Conservation (phyloP, 2,113 vertebrate genomes). For the Panurus biarmicus region DNA sequence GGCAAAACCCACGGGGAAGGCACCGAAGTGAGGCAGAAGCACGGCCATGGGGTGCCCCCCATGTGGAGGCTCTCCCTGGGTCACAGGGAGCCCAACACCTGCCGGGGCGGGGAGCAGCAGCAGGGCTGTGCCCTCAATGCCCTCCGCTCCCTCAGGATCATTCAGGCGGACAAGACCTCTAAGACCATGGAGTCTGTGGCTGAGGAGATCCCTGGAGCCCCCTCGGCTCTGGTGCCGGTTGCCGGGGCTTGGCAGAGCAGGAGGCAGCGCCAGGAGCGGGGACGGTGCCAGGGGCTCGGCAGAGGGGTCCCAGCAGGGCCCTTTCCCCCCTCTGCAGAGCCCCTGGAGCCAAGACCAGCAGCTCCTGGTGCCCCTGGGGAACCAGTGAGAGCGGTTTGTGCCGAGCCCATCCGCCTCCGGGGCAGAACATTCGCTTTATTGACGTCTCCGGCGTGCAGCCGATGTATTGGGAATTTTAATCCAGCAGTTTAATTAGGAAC, state of each 20-base stretch:
- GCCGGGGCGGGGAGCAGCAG: rapidly evolving
- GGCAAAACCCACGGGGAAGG: too few species aligned
- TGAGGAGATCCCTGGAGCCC: neutral
- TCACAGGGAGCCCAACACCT: too few species aligned
- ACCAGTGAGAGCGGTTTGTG: too few species aligned
- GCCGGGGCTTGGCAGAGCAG: neutral
- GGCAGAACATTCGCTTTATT: neutral
- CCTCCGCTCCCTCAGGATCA: rapidly evolving
- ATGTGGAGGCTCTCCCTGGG: rapidly evolving
- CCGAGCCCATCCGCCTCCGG: neutral
- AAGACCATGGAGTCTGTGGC: too few species aligned
- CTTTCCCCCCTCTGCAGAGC: rapidly evolving
- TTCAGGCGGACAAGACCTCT: too few species aligned
- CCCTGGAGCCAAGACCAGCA: too few species aligned
- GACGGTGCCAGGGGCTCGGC: neutral
- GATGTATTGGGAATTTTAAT: neutral
- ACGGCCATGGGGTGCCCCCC: rapidly evolving
- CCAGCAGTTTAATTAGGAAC: neutral
- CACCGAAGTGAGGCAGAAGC: too few species aligned
- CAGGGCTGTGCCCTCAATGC: rapidly evolving
- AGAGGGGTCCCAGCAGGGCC: neutral
- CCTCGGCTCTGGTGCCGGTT: neutral
- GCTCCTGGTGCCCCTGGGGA: too few species aligned
- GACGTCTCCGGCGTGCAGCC: neutral
- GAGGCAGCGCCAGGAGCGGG: too few species aligned